These are phyloP conservation scores for Apamea monoglypha DNA, from an alignment of 2,888 invertebrate species.

Conservation along the genomic window DNA sequence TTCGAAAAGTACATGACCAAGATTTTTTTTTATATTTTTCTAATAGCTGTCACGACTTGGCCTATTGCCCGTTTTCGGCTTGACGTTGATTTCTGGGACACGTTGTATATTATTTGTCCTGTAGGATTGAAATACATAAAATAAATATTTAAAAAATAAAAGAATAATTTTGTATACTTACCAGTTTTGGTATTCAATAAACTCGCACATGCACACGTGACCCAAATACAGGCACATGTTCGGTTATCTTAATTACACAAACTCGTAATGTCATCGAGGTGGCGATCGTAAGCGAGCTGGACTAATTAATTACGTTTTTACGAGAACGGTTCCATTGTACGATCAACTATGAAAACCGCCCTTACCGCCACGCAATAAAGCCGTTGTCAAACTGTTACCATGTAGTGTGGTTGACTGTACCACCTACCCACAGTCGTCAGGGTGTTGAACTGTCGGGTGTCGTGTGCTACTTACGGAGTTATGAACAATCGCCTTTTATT, in stretches of 20 bases:
- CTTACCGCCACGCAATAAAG: conserved; percentile 6
- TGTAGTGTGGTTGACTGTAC: background rate
- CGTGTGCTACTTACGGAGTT: conserved; percentile 36
- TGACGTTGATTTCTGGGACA: too few species aligned
- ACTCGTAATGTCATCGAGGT: conserved; percentile 30
- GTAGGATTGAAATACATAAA: background rate
- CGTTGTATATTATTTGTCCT: background rate
- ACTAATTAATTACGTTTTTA: conserved; percentile 64
- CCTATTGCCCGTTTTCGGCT: too few species aligned
- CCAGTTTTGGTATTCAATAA: background rate
- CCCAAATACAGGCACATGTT: conserved; percentile 6
- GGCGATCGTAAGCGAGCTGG: conserved; percentile 42
- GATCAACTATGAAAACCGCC: background rate
- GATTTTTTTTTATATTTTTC: too few species aligned
- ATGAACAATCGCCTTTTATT: conserved; percentile 42
- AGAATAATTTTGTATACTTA: background rate
- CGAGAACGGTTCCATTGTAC: conserved; percentile 17
- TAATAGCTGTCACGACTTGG: too few species aligned
- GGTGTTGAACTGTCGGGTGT: conserved; percentile 41
- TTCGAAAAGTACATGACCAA: too few species aligned
- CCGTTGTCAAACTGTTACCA: background rate
- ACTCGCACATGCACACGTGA: conserved; percentile 1
- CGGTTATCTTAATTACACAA: conserved; percentile 48
- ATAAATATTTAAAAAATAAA: background rate
- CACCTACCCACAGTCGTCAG: background rate